phyloP scores from a whole-genome alignment of 2,797 vertebrate species.

The Thamnophis elegans region DNA sequence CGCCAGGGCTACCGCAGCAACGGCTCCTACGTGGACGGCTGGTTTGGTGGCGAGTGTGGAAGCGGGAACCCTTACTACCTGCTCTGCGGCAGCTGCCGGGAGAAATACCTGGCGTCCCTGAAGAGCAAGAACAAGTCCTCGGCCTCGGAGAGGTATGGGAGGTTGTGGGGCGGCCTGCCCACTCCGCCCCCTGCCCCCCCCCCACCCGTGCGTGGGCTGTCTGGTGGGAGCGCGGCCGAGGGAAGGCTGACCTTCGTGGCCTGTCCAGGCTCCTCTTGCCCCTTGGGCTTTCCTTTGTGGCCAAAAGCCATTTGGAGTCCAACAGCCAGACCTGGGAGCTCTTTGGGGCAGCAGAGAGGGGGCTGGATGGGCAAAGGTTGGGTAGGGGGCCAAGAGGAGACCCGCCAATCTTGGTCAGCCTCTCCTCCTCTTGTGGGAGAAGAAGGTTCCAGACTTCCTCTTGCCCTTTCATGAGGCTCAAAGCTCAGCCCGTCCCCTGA shows the following conservation, averaged over 20 bases:
- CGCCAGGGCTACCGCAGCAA: slow-evolving; percentile 97
- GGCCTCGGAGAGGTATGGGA: slow-evolving; percentile 84
- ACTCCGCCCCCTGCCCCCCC: background rate
- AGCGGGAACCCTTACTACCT: slow-evolving; percentile 97
- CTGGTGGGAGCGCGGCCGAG: background rate
- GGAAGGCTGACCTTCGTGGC: background rate
- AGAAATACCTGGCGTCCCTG: slow-evolving; percentile 86
- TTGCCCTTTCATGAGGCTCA: background rate
- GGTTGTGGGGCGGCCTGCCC: too few species aligned
- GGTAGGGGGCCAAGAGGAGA: background rate
- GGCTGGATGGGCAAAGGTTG: background rate
- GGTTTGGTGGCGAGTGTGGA: slow-evolving; percentile 97
- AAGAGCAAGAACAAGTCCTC: slow-evolving; percentile 89
- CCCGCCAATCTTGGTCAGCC: background rate
- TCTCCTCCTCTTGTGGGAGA: background rate
- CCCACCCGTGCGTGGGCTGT: background rate
- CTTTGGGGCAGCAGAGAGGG: background rate
- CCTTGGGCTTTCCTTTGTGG: background rate
- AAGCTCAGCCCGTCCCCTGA: background rate
- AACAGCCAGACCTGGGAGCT: background rate
- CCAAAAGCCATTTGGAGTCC: background rate
- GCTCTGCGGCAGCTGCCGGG: slow-evolving; percentile 89
- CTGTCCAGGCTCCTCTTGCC: background rate
- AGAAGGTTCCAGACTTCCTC: background rate
- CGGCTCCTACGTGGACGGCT: slow-evolving; percentile 96